Base-by-base conservation (phyloP, 2,797 vertebrate genomes). In the Characodon lateralis region DNA sequence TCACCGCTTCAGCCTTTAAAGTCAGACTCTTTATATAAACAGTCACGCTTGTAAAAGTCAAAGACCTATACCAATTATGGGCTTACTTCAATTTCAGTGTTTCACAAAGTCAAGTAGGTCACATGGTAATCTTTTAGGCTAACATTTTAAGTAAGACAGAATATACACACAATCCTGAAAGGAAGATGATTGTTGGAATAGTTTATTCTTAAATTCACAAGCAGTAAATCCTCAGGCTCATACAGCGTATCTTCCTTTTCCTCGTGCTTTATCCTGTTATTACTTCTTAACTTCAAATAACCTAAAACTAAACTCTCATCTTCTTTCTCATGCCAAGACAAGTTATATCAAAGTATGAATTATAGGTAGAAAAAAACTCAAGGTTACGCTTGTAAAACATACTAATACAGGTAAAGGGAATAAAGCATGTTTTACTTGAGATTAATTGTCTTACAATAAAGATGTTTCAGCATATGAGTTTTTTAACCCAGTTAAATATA, bases 11-110 rank as follows among this genome's bases (percentile, higher is more conserved):
- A 75, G 74, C 61, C 53, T 87, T 82, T 59, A 73, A 82, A 74
- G 73, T 78, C 53, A 39, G 77, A 46, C 74, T 53, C n/a, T 83
- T 78, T 83, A 31, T 76, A 68, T 86, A 88, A 87, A 91, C 82
- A 82, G 56, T 65, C 59, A 78, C 69, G 70, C 79, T 87, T 74
- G 81, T 85, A 84, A 89, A 92, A 78, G 41, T 61, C 28, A 89
- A 73, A 72, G 59, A 76, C 71, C 71, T 69, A 56, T 71, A 81
- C 84, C 78, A 84, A 78, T 71, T 85, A 87, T 83, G 77, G 80
- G 72, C 75, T 77, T 65, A 76, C 72, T 78, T 77, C 39, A 72
- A 72, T 73, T 55, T 77, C 35, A 59, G 74, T 61, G 46, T 81
- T 83, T 74, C 53, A 83, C 76, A 41, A 77, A 59, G 43, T 59